Base-by-base conservation (phyloP, 2,888 invertebrate genomes). In the Laothoe populi region DNA sequence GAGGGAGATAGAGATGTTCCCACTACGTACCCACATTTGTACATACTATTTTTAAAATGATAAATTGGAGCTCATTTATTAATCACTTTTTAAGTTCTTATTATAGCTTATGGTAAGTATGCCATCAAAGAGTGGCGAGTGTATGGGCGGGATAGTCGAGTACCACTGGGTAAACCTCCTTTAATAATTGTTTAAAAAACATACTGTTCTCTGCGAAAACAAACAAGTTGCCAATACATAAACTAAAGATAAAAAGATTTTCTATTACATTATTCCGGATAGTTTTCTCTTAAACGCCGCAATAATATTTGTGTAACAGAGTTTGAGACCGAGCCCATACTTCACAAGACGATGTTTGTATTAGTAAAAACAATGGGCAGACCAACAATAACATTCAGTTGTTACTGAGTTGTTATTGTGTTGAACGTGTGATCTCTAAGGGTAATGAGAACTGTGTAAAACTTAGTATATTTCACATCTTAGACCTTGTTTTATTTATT, bases 221-320 rank as follows among this genome's bases (percentile, higher is more conserved):
- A 38, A 38, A 13, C 13, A 38, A 38, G 11, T 11, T 13, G 1
- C 38, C 1, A 38, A 38, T 38, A 11, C 11, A 38, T 38, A 5
- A 31, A 5, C 31, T 2, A 31, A 26, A 26, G 7, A 13, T 4
- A 38, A 8, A 44, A 44, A 44, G 7, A 19, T 19, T 44, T 38
- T 13, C 7, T 19, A 44, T 44, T 19, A 44, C 19, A 44, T 42
- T 4, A 53, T 53, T 35, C 19, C 4, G 7, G 13, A 0, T n/a
- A n/a, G n/a, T 31, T 2, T 24, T 46, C 23, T 11, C 42, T 2
- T 2, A 2, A 23, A 23, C 23, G 21, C 8, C 21, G 46, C 23
- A 16, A 53, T 53, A 53, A 53, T 53, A 31, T 53, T 53, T 53
- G 49, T 7, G 35, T 35, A 19, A 49, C 26, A 7, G 10, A 3